Conservation (phyloP, 2,888 invertebrate genomes). For the Cephus spinipes region DNA sequence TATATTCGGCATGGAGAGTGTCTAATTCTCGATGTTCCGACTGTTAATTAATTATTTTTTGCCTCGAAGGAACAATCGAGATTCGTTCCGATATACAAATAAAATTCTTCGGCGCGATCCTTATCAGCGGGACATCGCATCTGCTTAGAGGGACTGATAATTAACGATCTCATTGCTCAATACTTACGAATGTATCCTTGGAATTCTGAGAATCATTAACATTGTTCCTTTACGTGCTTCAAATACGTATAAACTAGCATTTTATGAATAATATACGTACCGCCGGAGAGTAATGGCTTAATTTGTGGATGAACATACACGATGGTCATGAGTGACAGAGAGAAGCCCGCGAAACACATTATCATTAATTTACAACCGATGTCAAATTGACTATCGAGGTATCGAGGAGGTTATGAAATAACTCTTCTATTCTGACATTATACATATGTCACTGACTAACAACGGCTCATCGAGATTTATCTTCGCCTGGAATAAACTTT, state of each 20-base stretch:
- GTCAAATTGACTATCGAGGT: slow-evolving; percentile 49
- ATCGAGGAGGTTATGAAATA: slow-evolving; percentile 45
- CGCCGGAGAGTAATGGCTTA: not conserved
- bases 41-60: not conserved
- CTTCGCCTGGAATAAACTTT: not conserved
- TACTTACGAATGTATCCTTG: not conserved
- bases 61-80: not conserved
- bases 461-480: not conserved
- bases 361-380: slow-evolving; percentile 53
- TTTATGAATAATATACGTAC: not conserved
- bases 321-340: not conserved
- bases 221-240: not conserved
- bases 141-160: not conserved
- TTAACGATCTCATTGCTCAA: not conserved
- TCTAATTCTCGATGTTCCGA: not conserved
- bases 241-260: not conserved
- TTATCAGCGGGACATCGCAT: not conserved
- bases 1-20: not conserved
- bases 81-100: not conserved
- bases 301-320: not conserved
- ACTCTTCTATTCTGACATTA: slow-evolving; percentile 28
- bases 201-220: not conserved
- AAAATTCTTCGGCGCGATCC: not conserved
- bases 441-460: slow-evolving; percentile 16
- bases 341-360: slow-evolving; percentile 29